Conservation (phyloP, 1,140 invertebrate genomes). For the Lasioglossum baleicum region DNA sequence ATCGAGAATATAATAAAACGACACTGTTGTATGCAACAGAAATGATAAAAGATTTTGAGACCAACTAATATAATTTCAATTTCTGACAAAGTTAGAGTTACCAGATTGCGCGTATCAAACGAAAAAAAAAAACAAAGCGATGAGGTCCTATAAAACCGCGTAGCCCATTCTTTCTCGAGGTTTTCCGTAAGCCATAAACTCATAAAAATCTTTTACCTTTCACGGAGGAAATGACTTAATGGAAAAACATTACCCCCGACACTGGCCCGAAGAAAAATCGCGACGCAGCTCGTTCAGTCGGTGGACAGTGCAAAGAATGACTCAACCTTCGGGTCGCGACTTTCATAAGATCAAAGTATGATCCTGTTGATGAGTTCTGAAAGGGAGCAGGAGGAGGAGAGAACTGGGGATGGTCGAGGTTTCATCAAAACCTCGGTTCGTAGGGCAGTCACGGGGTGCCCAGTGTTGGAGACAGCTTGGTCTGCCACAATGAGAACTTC, state of each 20-base stretch:
- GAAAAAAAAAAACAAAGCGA: too few species aligned
- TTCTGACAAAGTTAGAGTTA: too few species aligned
- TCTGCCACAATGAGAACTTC: constrained; percentile 53
- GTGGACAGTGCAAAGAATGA: neutral
- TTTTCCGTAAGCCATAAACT: too few species aligned
- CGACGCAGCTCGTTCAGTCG: neutral
- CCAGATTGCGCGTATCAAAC: too few species aligned
- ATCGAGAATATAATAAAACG: too few species aligned
- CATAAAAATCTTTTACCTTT: too few species aligned
- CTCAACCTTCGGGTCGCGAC: neutral
- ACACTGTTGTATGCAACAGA: too few species aligned
- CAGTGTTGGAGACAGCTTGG: constrained; percentile 24
- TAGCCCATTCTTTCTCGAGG: too few species aligned
- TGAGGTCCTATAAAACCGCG: too few species aligned
- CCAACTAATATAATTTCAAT: too few species aligned
- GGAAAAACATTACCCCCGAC: neutral
- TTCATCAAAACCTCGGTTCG: constrained; percentile 48
- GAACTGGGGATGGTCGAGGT: neutral
- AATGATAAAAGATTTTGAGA: too few species aligned
- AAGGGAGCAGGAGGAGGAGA: neutral
- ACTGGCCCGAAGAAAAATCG: neutral
- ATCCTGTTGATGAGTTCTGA: constrained; percentile 27
- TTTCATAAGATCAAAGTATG: constrained; percentile 20
- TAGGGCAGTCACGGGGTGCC: constrained; percentile 16
- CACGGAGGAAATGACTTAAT: too few species aligned